Percentiles rank a stretch among this genome's conserved stretches.
Evolutionary conservation across 2,888 invertebrate genomes (phyloP).

Genomic region (Chaetogeoica ovagalla): DNA sequence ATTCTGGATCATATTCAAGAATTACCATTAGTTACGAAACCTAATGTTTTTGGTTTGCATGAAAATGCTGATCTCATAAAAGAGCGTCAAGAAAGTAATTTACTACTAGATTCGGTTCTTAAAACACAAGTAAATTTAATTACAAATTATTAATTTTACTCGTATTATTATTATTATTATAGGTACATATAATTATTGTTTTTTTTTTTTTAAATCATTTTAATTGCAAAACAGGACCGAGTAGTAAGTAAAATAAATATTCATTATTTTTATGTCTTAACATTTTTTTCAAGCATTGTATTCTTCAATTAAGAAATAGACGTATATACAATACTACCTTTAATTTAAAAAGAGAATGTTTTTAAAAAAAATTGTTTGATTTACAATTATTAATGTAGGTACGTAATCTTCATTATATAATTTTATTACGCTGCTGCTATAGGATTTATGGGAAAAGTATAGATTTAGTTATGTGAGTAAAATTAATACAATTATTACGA

Average conservation of each 20-base stretch:
- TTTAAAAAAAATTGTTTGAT: too few species aligned
- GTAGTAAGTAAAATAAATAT: constrained; percentile 16
- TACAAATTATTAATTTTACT: background rate
- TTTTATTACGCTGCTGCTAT: constrained; percentile 31
- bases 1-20: constrained; percentile 56
- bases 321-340: background rate
- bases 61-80: constrained; percentile 88
- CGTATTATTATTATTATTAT: too few species aligned
- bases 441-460: constrained; percentile 28
- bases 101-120: constrained; percentile 29
- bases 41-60: constrained; percentile 88
- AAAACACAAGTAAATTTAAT: constrained; percentile 41
- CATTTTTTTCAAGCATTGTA: background rate
- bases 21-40: constrained; percentile 74
- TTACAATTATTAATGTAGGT: background rate
- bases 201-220: constrained; percentile 10
- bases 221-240: constrained; percentile 16
- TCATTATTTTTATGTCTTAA: constrained; percentile 8
- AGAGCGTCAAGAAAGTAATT: constrained; percentile 61
- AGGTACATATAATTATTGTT: background rate
- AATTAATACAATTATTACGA: background rate
- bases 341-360: too few species aligned
- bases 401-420: background rate
- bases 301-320: too few species aligned
- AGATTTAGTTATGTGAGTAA: constrained; percentile 25